Evolutionary conservation across 2,113 vertebrate species (phyloP), one percentile per base, ranked within the genome.

Genomic region (Vombatus ursinus): DNA sequence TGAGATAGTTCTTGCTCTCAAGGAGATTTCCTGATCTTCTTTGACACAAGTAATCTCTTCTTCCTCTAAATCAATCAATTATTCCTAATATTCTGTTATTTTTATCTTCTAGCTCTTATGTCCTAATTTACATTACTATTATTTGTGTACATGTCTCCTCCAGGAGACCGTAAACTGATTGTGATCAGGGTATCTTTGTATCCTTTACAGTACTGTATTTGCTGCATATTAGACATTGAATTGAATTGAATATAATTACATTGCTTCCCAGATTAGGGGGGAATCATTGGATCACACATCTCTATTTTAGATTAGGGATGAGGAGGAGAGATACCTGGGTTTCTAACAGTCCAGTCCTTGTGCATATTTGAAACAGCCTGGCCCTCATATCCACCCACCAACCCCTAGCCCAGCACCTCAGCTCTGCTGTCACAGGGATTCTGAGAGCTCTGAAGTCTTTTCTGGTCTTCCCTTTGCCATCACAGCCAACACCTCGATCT

Each of bases 331-430:
- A 93, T 84, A 48, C 50, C 11, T 3, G 50, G 31, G 10, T 77
- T 93, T 50, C 50, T 49, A 91, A 95, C n/a, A 37, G 3, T 37
- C 25, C 52, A 51, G 57, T 77, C 52, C 5, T 50, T 37, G 51
- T 52, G 31, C 31, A 8, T 22, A n/a, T 77, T 77, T 22, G 16
- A 77, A 77, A 77, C 16, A 77, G n/a, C 19, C 28, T 14, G 54
- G 50, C 90, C 51, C 90, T 37, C 11, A 2, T 37, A 48, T 90
- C 77, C 89, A 68, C 53, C 68, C 47, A 84, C 19, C 37, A 5
- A 19, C 14, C 23, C 26, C 89, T 90, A 94, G 96, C 97, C 92
- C 90, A 25, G 50, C 8, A 68, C 47, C 92, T 47, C 3, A n/a
- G 14, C n/a, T 77, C 19, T 23, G 68, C n/a, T 84, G 61, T n/a